phyloP scores from a whole-genome alignment of 2,797 vertebrate species.

The Cossypha polioptera region DNA sequence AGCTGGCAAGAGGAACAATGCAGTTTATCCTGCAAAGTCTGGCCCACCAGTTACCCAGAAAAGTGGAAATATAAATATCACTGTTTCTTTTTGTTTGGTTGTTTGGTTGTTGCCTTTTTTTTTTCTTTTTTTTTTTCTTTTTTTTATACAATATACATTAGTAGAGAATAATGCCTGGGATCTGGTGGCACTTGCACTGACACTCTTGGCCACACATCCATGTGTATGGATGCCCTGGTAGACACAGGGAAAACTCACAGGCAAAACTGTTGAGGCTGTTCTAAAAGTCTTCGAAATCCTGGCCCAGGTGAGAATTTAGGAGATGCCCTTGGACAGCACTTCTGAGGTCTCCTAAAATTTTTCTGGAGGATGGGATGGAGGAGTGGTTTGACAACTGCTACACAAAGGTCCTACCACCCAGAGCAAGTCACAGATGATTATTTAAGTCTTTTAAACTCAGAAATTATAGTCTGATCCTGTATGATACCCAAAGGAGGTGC shows the following conservation, averaged over 20 bases:
- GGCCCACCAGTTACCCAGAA: not conserved
- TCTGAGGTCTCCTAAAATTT: not conserved
- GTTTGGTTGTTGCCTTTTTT: not conserved
- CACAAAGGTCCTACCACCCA: not conserved
- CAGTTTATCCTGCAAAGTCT: not conserved
- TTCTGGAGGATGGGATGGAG: not conserved
- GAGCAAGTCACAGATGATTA: not conserved
- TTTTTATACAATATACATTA: not conserved
- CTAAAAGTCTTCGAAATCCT: not conserved
- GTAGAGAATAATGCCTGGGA: not conserved
- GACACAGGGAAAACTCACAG: not conserved
- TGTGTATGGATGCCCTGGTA: not conserved
- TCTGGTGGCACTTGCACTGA: not conserved
- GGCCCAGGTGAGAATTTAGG: not conserved
- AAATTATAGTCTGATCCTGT: not conserved
- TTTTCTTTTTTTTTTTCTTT: not conserved
- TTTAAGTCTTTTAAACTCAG: not conserved
- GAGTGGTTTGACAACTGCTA: not conserved
- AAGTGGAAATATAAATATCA: not conserved
- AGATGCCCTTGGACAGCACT: not conserved
- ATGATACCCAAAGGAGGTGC: not conserved
- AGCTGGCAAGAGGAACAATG: not conserved
- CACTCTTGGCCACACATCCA: fast-evolving
- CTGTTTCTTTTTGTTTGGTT: fast-evolving
- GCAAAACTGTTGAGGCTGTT: not conserved